Base-by-base conservation (phyloP, 2,888 invertebrate species). In the Orthosia cruda region DNA sequence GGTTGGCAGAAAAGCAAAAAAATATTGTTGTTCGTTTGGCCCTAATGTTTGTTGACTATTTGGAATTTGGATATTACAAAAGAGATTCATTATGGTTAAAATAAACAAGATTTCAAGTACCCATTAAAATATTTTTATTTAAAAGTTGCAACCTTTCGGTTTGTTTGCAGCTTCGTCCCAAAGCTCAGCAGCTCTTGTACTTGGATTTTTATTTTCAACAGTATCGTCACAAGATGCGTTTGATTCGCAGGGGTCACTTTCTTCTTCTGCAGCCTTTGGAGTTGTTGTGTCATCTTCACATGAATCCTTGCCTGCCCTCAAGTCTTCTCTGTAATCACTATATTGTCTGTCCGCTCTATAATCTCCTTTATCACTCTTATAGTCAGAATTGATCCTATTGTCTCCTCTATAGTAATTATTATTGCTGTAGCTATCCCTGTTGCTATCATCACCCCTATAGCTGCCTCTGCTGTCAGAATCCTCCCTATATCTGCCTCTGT, bases 171-270 rank as follows among this genome's bases (percentile, higher is more conserved):
- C 78, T 4, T 55, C 50, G 12, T 50, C 3, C 61, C 58, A 40
- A 15, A 63, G 20, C 40, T 69, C 82, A 13, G n/a, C 82, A 13
- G n/a, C 83, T 78, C 66, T 75, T 9, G 85, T 86, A 40, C 80
- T 86, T 12, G 65, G 69, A 57, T 87, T 62, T 4, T 55, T 59
- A 2, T 62, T 1, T 3, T 77, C 81, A 12, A 0, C 2, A 11
- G 11, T 23, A 0, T 13, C 32, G 0, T 12, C 63, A 47, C 77
- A 85, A 32, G 76, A 73, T 1, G 11, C 12, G 4, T 0, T 0
- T 0, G 12, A 45, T 0, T 64, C 74, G 57, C 87, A 85, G 40
- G 40, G 40, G 40, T 40, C 40, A 40, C 40, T 40, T 40, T 7
- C 40, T 9, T 40, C 40, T 9, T 40, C 32, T 32, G 7, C 40